Base-by-base conservation (phyloP, 2,797 vertebrate genomes). In the Syngnathus rostellatus region DNA sequence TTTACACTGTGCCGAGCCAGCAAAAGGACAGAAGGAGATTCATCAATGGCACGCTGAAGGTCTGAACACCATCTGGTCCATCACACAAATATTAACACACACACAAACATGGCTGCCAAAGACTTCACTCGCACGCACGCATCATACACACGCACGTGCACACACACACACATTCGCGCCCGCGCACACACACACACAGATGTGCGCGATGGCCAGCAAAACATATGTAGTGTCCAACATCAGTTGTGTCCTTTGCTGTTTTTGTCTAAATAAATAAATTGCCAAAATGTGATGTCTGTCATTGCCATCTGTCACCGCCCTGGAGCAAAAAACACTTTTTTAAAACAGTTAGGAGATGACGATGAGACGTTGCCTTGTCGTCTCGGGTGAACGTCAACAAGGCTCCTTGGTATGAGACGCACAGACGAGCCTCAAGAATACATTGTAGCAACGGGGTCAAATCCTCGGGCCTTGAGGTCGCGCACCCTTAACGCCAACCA, bases 211-310 rank as follows among this genome's bases (percentile, higher is more conserved):
- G 83, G 80, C 81, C 80, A 85, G 80, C 86, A 83, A 89, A 89
- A 85, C 87, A 89, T 85, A 88, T 85, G 85, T 69, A 68, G 73
- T 7, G 62, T 67, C 80, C 80, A 75, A 82, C 85, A 81, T 81
- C 73, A 77, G 67, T 72, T 72, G 70, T 64, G 70, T 64, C 72
- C 54, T 73, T 79, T 64, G 40, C 48, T 76, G 75, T 77, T 77
- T 80, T 63, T 39, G 31, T 38, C 17, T 0, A 23, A 61, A 40
- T 61, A 23, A 61, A 69, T 71, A 81, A 80, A 77, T 61, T 71
- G 81, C 88, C 90, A 90, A 84, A 89, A 76, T 78, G 81, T 79
- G 77, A 81, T 74, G 84, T 88, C 83, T 89, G 88, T 77, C 89
- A 87, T 76, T 81, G 75, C 88, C 89, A 91, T 91, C 90, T 90